These are phyloP conservation scores for Cryptotis parvus DNA, from an alignment of 2,113 vertebrate genomes.

Conservation along the genomic window DNA sequence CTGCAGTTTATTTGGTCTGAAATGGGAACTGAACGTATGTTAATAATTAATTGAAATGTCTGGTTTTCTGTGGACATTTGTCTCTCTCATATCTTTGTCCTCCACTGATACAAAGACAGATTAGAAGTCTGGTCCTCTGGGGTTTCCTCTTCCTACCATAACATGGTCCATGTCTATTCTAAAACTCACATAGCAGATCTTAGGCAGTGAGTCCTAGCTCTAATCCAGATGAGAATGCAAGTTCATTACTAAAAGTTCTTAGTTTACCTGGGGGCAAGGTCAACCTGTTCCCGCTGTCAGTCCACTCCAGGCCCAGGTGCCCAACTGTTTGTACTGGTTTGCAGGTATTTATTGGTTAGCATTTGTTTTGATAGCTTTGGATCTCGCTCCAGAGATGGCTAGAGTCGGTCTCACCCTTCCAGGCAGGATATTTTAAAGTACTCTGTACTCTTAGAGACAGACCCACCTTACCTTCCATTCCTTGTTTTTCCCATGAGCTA, in stretches of 20 bases:
- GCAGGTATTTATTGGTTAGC: not conserved
- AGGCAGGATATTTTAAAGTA: not conserved
- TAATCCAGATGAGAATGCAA: not conserved
- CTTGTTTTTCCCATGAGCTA: not conserved
- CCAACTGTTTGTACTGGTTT: not conserved
- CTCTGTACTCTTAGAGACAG: not conserved
- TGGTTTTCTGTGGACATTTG: conserved; percentile 78
- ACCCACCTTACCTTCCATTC: not conserved
- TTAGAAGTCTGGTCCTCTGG: not conserved
- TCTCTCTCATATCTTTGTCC: not conserved
- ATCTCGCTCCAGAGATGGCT: not conserved
- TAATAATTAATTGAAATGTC: conserved; percentile 74
- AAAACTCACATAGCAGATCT: too few relatives aligned
- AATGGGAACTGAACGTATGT: conserved; percentile 82
- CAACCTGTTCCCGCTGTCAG: not conserved
- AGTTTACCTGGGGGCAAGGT: not conserved
- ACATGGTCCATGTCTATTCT: not conserved
- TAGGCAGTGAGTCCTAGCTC: not conserved
- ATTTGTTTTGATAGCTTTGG: not conserved
- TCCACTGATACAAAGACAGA: not conserved
- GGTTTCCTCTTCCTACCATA: not conserved
- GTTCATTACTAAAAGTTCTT: not conserved
- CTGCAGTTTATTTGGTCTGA: conserved; percentile 56
- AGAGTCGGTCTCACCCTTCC: not conserved
- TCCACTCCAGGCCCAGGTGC: not conserved